Evolutionary conservation across 2,797 vertebrate genomes (phyloP).

Genomic region (Poecilia picta): DNA sequence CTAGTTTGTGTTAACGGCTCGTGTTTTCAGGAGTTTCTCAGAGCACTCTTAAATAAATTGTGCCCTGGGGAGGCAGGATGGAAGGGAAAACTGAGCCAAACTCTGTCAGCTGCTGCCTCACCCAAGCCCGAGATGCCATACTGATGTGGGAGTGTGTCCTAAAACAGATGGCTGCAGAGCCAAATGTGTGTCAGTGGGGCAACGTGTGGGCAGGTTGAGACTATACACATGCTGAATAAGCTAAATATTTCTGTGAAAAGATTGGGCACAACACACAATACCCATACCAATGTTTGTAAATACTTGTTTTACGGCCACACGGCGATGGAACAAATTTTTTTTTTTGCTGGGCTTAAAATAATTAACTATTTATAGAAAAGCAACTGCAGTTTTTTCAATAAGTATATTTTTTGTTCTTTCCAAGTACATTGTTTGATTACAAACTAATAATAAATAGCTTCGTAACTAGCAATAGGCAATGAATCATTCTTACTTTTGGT

Average conservation of each 20-base stretch:
- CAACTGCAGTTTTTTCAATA: background rate
- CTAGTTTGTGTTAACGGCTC: conserved; percentile 47
- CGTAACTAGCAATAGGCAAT: background rate
- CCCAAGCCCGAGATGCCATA: conserved; percentile 43
- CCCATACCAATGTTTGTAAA: background rate
- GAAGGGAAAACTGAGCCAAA: conserved; percentile 1
- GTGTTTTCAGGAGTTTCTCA: conserved; percentile 35
- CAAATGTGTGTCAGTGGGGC: conserved; percentile 48
- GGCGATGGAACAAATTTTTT: background rate
- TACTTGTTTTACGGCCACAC: background rate
- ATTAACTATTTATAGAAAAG: background rate
- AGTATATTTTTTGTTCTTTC: background rate
- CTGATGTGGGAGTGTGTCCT: conserved; percentile 39
- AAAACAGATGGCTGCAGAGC: conserved; percentile 28
- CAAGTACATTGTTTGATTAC: background rate
- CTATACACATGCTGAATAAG: background rate
- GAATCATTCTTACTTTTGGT: background rate
- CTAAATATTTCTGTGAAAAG: conserved; percentile 12
- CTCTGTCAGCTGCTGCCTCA: conserved; percentile 38
- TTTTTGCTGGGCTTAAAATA: background rate
- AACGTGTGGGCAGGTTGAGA: conserved; percentile 12
- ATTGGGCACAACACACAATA: background rate
- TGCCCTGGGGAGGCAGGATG: conserved; percentile 34
- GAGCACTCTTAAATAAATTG: conserved; percentile 48
- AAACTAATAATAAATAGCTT: background rate